Evolutionary conservation across 2,888 invertebrate genomes (phyloP).

Genomic region (Ormyrus rosae): DNA sequence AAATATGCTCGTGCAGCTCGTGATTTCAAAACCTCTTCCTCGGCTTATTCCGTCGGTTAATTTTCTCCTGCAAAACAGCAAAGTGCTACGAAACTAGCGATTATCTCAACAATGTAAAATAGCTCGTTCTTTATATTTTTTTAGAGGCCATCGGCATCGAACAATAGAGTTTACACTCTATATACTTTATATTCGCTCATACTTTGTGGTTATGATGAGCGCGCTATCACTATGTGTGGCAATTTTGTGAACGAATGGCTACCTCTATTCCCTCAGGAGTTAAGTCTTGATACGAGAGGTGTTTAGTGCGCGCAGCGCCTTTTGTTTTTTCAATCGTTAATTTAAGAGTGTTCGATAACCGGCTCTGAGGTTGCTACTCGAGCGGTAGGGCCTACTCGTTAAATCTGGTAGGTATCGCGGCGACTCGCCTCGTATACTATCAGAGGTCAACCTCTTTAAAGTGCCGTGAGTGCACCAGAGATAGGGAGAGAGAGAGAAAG

Average conservation of each 20-base stretch:
- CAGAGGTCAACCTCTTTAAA: background rate
- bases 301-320: constrained; percentile 43
- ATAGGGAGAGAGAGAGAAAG: too few species aligned
- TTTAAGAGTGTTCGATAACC: constrained; percentile 19
- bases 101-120: too few species aligned
- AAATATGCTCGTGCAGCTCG: too few species aligned
- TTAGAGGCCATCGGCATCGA: too few species aligned
- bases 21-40: too few species aligned
- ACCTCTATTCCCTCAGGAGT: constrained; percentile 54
- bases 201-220: constrained; percentile 49
- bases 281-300: constrained; percentile 21
- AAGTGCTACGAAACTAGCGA: too few species aligned
- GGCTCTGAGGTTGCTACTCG: background rate
- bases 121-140: too few species aligned
- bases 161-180: background rate
- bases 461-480: background rate
- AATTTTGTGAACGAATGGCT: constrained; percentile 65
- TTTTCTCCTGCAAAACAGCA: too few species aligned
- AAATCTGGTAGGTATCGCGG: constrained; percentile 25
- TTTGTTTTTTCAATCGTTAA: constrained; percentile 45
- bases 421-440: background rate
- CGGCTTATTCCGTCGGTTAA: too few species aligned
- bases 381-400: background rate
- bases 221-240: constrained; percentile 50
- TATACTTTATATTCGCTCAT: background rate